Evolutionary conservation across 2,888 invertebrate species (phyloP).

Genomic region (Lycophotia porphyrea): DNA sequence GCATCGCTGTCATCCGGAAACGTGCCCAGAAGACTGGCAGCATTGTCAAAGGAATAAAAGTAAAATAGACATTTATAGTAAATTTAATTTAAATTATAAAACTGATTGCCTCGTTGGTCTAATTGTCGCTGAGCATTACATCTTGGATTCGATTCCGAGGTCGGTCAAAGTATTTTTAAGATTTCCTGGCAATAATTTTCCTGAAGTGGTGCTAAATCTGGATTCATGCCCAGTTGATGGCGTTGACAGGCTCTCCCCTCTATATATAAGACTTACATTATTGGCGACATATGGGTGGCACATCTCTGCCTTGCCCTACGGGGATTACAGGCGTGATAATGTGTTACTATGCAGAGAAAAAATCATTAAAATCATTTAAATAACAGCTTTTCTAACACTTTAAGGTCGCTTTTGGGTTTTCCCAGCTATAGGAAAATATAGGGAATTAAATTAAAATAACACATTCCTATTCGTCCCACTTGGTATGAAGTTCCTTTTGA

Average conservation of each 20-base stretch:
- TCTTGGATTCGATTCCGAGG: neutral
- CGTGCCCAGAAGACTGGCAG: too few species aligned
- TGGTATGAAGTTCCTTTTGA: conserved; percentile 6
- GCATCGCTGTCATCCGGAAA: too few species aligned
- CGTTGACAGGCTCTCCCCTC: neutral
- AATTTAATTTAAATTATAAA: neutral
- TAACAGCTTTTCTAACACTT: neutral
- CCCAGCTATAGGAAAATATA: neutral
- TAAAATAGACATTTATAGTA: neutral
- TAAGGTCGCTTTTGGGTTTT: neutral
- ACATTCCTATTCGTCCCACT: conserved; percentile 7
- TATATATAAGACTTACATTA: neutral
- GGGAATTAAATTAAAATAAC: neutral
- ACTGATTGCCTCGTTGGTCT: neutral
- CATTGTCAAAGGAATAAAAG: too few species aligned
- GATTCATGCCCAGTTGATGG: neutral
- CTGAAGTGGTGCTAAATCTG: neutral
- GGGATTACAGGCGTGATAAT: neutral
- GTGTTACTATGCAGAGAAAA: neutral
- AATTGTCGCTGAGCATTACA: neutral
- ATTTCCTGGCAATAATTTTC: neutral
- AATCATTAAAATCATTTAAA: neutral
- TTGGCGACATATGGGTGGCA: neutral
- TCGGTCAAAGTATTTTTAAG: neutral
- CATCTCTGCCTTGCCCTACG: neutral